Conservation (phyloP, 2,888 invertebrate genomes). For the Ditula angustiorana region DNA sequence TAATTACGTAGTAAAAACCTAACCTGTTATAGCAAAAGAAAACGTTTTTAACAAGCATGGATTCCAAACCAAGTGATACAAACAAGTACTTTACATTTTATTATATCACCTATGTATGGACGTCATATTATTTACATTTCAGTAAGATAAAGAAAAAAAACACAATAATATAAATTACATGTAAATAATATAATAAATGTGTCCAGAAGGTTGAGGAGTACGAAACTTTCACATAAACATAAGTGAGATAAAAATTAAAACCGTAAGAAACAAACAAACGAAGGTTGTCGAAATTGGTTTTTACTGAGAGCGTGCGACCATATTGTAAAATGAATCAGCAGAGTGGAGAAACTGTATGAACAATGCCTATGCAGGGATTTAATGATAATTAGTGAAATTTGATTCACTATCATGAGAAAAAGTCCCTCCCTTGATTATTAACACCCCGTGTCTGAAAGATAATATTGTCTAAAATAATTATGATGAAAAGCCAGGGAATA, state of each 20-base stretch:
- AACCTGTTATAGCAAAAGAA: slow-evolving; percentile 5
- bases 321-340: slow-evolving; percentile 31
- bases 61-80: not conserved
- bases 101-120: not conserved
- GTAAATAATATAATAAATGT: not conserved
- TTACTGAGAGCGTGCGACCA: slow-evolving; percentile 31
- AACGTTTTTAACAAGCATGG: not conserved
- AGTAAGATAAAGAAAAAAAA: not conserved
- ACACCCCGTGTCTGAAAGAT: not conserved
- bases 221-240: not conserved
- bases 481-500: not conserved
- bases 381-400: slow-evolving; percentile 42
- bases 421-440: slow-evolving; percentile 23
- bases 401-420: slow-evolving; percentile 36
- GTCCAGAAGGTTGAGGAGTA: not conserved
- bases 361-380: slow-evolving; percentile 39
- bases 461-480: not conserved
- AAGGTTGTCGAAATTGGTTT: slow-evolving; percentile 19
- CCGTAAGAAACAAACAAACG: not conserved
- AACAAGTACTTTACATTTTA: not conserved
- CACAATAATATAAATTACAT: not conserved
- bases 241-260: not conserved
- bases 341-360: slow-evolving; percentile 38
- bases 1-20: slow-evolving; percentile 30
- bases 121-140: not conserved